Evolutionary conservation across 2,113 vertebrate species (phyloP).

Genomic region (Mohoua ochrocephala): DNA sequence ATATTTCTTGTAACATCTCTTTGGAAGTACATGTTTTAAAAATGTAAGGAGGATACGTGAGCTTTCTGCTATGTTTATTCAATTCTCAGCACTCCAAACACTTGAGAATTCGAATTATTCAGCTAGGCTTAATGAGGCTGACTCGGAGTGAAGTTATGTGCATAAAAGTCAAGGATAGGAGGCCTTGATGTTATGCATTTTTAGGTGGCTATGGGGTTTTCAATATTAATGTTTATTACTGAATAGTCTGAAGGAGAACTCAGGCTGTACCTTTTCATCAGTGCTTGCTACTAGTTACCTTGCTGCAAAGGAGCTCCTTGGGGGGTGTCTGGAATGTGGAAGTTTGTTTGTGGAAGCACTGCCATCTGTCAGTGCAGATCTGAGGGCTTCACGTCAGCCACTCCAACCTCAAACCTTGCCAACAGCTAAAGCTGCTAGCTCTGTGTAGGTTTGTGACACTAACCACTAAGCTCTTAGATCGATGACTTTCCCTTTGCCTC

Average conservation of each 20-base stretch:
- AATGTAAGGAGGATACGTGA: not conserved
- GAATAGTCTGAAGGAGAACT: not conserved
- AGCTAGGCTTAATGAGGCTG: conserved; percentile 43
- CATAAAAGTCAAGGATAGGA: conserved; percentile 16
- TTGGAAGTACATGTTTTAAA: not conserved
- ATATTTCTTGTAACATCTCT: not conserved
- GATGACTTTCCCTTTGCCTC: not conserved
- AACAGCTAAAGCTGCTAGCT: not conserved
- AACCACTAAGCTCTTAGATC: not conserved
- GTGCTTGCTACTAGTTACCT: not conserved
- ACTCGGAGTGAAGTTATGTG: not conserved
- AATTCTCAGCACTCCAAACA: conserved; percentile 13
- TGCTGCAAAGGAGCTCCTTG: not conserved
- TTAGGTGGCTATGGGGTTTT: not conserved
- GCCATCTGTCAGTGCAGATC: not conserved
- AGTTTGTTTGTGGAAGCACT: not conserved
- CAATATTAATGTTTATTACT: conserved; percentile 6
- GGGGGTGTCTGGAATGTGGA: not conserved
- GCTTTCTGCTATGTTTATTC: conserved; percentile 27
- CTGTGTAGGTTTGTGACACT: not conserved
- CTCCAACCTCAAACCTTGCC: not conserved
- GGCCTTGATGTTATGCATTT: not conserved
- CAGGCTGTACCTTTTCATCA: not conserved
- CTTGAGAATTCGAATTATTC: conserved; percentile 20
- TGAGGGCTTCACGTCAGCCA: not conserved